Evolutionary conservation across 2,113 vertebrate genomes (phyloP), one percentile per base, ranked within the genome.

Genomic region (Rhadina sibilatrix): DNA sequence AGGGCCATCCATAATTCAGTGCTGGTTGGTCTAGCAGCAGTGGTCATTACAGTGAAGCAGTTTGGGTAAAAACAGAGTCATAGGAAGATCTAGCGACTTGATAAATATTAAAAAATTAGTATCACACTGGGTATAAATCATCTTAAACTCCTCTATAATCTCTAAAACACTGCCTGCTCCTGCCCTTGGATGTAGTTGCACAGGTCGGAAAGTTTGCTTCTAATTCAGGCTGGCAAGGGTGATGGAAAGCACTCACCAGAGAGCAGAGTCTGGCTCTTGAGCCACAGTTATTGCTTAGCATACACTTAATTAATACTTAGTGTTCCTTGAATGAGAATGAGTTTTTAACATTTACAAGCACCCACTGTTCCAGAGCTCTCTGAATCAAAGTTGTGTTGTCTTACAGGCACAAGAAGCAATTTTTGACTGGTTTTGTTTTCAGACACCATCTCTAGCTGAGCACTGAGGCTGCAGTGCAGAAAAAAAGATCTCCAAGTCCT

Each of bases 31-130:
- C 79, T 88, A 63, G 57, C 42, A 21, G 17, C 37, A 63, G 66
- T 46, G 70, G 59, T 80, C 75, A 81, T 69, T 76, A 63, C 49
- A 44, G 75, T 64, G n/a, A 74, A 90, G 56, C 14, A 35, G 52
- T 84, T 10, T 42, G 40, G 20, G 33, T 24, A 54, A 86, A 94
- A 89, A 15, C 1, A 1, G 83, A 87, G 72, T 82, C 46, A 22
- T 7, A 70, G 79, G 66, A 88, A 90, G 68, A 47, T 57, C 38
- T 53, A 75, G 46, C 0, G 0, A 84, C 65, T 88, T 89, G 92
- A 81, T 90, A 90, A 95, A 89, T 89, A 92, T 92, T 83, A 94
- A 93, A 52, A 91, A 74, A 33, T 63, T 49, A 40, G 31, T 61
- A 37, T 68, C 50, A 75, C 31, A 27, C 7, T 15, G 72, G 31